These are phyloP conservation scores for Troides helena DNA, from an alignment of 2,888 invertebrate genomes.

Conservation along the genomic window DNA sequence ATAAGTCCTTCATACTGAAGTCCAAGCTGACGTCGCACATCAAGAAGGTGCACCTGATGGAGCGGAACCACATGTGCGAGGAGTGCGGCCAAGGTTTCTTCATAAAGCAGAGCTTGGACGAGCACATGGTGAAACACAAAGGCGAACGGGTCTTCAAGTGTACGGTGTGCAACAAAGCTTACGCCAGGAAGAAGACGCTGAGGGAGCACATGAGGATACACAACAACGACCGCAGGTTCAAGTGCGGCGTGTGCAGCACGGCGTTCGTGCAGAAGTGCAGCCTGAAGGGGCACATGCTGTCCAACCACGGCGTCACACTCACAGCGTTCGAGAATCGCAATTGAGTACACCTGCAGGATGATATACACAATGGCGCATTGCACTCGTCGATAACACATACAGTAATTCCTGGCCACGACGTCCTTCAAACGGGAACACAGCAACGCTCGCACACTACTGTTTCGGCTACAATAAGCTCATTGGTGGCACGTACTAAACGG, in stretches of 20 bases:
- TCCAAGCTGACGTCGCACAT: conserved; percentile 67
- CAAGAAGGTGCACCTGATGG: conserved; percentile 70
- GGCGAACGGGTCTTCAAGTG: conserved; percentile 67
- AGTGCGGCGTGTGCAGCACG: conserved; percentile 59
- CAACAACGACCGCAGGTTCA: conserved; percentile 67
- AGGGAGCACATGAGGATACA: conserved; percentile 72
- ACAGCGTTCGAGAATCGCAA: conserved; percentile 53
- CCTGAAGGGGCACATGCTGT: conserved; percentile 65
- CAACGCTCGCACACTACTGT: too few species aligned
- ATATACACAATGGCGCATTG: background rate
- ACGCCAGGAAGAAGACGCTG: conserved; percentile 67
- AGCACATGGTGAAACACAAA: conserved; percentile 70
- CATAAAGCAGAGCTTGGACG: conserved; percentile 64
- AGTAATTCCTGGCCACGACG: too few species aligned
- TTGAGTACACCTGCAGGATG: conserved; percentile 1
- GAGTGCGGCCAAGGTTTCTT: conserved; percentile 70
- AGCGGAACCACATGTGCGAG: conserved; percentile 63
- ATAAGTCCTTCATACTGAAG: conserved; percentile 64
- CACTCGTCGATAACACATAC: too few species aligned
- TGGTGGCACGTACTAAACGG: too few species aligned
- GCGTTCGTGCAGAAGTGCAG: conserved; percentile 65
- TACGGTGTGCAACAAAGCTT: conserved; percentile 60
- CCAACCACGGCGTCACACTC: conserved; percentile 63
- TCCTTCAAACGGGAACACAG: too few species aligned
- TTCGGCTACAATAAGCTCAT: too few species aligned